Evolutionary conservation across 2,888 invertebrate genomes (phyloP).

Genomic region (Epiblema foenella): DNA sequence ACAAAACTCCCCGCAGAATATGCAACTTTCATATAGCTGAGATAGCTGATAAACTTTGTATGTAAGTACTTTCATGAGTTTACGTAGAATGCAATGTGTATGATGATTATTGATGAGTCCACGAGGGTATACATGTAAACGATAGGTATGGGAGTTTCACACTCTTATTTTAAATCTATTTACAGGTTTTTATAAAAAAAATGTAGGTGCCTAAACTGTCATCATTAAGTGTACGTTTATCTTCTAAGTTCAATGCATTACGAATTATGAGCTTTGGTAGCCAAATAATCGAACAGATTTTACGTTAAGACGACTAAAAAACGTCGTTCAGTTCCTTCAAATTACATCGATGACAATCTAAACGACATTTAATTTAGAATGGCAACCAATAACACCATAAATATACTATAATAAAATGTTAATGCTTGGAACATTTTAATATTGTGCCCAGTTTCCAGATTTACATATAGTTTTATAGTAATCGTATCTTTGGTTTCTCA

Average conservation of each 20-base stretch:
- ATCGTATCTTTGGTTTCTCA: constrained; percentile 26
- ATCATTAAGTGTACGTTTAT: background rate
- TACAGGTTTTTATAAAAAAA: no score
- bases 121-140: no score
- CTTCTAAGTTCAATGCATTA: background rate
- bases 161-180: no score
- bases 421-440: constrained; percentile 36
- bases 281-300: background rate
- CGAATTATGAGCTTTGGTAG: background rate
- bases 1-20: background rate
- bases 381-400: constrained; percentile 27
- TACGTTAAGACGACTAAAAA: background rate
- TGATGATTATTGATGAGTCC: no score
- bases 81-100: no score
- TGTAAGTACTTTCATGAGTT: no score
- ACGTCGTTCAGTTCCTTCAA: background rate
- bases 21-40: background rate
- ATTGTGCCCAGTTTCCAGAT: constrained; percentile 33
- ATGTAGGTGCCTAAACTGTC: no score
- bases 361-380: constrained; percentile 37
- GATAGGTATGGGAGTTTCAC: no score
- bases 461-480: constrained; percentile 27
- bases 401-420: constrained; percentile 28
- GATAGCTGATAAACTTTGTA: no score
- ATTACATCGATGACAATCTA: constrained; percentile 15